phyloP scores from a whole-genome alignment of 1,140 invertebrate genomes.

The Aphelinus atriplicis region DNA sequence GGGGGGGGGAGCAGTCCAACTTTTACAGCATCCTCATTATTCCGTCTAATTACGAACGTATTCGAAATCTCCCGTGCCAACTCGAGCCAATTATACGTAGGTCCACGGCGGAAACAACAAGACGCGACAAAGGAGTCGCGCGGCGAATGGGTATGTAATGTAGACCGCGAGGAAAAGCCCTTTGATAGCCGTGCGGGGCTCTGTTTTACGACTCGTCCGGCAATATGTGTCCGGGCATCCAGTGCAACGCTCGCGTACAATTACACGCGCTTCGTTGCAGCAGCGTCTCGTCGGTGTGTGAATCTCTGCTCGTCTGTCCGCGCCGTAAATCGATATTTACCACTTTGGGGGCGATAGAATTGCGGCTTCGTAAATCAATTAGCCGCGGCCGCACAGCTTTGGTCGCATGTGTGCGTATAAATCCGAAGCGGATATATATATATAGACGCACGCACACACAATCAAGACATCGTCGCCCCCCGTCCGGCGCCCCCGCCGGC shows the following conservation, averaged over 20 bases:
- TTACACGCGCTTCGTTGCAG: neutral
- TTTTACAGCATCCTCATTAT: too few species aligned
- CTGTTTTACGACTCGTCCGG: neutral
- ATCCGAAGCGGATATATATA: neutral
- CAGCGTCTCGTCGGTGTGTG: too few species aligned
- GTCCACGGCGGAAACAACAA: too few species aligned
- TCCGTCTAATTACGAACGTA: too few species aligned
- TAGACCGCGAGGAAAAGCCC: neutral
- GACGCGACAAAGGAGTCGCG: too few species aligned
- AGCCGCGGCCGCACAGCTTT: neutral
- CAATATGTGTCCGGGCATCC: neutral
- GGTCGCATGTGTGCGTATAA: neutral
- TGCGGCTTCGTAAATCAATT: constrained; percentile 24
- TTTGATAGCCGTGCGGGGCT: neutral
- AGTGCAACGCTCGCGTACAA: neutral
- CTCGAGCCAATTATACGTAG: too few species aligned
- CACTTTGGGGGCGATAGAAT: neutral
- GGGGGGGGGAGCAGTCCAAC: too few species aligned
- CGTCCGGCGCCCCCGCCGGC: neutral
- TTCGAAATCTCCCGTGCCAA: too few species aligned
- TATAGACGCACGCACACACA: neutral
- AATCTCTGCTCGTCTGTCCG: too few species aligned
- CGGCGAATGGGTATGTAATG: too few species aligned
- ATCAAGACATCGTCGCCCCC: constrained; percentile 5
- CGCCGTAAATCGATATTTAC: constrained; percentile 4